phyloP scores from a whole-genome alignment of 2,888 invertebrate species.

The Epistrophe eligans region DNA sequence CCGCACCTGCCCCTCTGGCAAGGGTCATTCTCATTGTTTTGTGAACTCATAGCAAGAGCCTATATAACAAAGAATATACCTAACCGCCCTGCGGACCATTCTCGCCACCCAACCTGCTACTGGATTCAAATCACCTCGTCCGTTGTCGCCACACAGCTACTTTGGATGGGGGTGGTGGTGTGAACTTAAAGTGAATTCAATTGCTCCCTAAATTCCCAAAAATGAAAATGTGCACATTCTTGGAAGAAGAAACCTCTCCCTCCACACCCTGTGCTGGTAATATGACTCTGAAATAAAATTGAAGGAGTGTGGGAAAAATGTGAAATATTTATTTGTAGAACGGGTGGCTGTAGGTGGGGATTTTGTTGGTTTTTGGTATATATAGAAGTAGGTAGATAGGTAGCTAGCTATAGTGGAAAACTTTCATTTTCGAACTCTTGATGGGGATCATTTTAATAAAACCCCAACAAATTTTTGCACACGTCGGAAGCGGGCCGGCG shows the following conservation, averaged over 20 bases:
- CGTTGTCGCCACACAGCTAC: not conserved
- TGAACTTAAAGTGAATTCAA: conserved; percentile 70
- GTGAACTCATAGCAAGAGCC: not conserved
- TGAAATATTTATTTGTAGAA: conserved; percentile 38
- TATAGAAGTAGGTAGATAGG: conserved; percentile 11
- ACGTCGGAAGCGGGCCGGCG: conserved; percentile 78
- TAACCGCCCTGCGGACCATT: conserved; percentile 45
- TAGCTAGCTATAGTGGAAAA: too few species aligned
- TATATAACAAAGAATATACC: not conserved
- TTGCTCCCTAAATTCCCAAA: conserved; percentile 65
- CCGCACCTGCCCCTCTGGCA: conserved; percentile 11
- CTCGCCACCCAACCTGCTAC: not conserved
- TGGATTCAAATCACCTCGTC: conserved; percentile 25
- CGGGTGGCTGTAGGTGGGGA: conserved; percentile 18
- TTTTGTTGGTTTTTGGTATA: not conserved
- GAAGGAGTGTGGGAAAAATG: conserved; percentile 35
- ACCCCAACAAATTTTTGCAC: conserved; percentile 73
- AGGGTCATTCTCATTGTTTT: conserved; percentile 68
- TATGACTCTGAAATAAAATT: not conserved
- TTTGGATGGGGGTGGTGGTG: conserved; percentile 52
- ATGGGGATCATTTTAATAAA: conserved; percentile 73
- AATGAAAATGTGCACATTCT: conserved; percentile 55
- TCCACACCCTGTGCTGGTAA: not conserved
- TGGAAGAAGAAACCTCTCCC: conserved; percentile 7
- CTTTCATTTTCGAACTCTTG: conserved; percentile 73